These are phyloP conservation scores for Nerophis lumbriciformis DNA, from an alignment of 2,113 vertebrate species.

Conservation along the genomic window DNA sequence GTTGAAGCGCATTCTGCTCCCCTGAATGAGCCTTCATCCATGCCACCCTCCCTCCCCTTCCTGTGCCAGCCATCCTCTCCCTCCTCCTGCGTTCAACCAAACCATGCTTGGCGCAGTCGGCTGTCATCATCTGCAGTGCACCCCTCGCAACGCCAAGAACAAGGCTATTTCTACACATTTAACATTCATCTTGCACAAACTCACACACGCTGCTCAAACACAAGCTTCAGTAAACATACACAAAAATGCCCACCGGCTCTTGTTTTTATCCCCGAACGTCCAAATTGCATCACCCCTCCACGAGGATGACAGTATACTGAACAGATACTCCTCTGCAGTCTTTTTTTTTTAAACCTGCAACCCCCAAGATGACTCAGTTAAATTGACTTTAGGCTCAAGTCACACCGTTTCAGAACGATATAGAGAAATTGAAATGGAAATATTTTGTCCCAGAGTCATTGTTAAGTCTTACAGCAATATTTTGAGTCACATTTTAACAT, in stretches of 20 bases:
- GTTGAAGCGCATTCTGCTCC: constrained; percentile 65
- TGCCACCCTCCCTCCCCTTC: constrained; percentile 39
- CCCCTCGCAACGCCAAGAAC: constrained; percentile 34
- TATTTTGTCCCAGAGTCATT: no score
- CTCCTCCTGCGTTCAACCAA: constrained; percentile 67
- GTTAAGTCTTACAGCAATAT: no score
- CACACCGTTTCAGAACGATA: background rate
- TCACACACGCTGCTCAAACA: no score
- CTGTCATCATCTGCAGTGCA: constrained; percentile 69
- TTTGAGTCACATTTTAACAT: no score
- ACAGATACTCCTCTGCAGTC: constrained; percentile 22
- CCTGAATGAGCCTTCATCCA: constrained; percentile 51
- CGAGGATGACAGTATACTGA: constrained; percentile 21
- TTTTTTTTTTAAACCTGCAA: constrained; percentile 1
- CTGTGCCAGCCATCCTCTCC: constrained; percentile 37
- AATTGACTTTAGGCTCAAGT: constrained; percentile 38
- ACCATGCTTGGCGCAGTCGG: constrained; percentile 70
- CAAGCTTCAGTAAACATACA: no score
- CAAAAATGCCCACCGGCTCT: no score
- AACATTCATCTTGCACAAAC: no score
- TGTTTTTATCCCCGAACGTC: constrained; percentile 25
- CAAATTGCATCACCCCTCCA: constrained; percentile 37
- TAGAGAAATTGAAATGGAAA: no score
- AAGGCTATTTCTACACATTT: background rate
- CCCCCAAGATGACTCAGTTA: constrained; percentile 51